phyloP scores from a whole-genome alignment of 2,797 vertebrate genomes.

The Lacerta bilineata region DNA sequence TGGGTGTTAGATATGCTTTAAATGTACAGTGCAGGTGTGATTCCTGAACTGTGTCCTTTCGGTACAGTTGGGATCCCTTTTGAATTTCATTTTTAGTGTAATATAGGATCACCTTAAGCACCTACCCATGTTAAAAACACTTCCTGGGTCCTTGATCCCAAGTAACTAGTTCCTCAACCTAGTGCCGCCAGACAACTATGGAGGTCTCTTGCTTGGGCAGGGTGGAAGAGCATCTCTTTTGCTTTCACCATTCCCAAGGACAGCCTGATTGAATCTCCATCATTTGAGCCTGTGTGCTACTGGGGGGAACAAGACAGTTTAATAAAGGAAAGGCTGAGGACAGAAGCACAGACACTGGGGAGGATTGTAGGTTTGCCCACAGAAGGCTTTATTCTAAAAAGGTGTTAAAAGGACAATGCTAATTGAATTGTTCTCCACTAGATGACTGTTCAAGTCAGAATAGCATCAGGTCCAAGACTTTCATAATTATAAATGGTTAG shows the following conservation, averaged over 20 bases:
- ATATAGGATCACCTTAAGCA: neutral
- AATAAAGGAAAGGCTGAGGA: neutral
- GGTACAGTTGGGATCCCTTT: neutral
- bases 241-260: neutral
- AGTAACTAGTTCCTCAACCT: neutral
- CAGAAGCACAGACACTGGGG: neutral
- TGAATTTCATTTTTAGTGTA: neutral
- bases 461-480: neutral
- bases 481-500: neutral
- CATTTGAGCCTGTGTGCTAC: neutral
- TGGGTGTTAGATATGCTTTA: too few species aligned
- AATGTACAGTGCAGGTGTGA: too few species aligned
- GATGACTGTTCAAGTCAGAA: conserved; percentile 11
- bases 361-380: neutral
- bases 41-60: neutral
- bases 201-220: neutral
- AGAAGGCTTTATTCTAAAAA: neutral
- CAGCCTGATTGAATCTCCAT: neutral
- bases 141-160: neutral
- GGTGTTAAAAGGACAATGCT: neutral
- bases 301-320: neutral
- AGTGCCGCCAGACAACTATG: neutral
- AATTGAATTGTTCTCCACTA: conserved; percentile 29
- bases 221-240: neutral
- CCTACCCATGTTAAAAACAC: neutral